Evolutionary conservation across 2,797 vertebrate species (phyloP).

Genomic region (Cuniculus paca): DNA sequence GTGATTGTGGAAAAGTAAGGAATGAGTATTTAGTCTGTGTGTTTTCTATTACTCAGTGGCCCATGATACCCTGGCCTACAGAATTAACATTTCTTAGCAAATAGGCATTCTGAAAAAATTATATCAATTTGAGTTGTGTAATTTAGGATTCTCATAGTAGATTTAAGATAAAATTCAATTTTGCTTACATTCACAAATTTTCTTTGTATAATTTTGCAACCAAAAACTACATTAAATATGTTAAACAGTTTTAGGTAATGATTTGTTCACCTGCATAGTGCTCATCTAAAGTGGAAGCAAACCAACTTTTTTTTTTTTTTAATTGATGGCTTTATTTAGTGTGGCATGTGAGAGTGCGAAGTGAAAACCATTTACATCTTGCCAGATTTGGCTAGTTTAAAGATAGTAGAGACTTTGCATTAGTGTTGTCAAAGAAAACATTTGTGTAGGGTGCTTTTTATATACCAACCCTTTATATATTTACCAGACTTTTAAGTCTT

Average conservation of each 20-base stretch:
- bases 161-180: conserved; percentile 60
- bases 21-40: conserved; percentile 78
- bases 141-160: conserved; percentile 64
- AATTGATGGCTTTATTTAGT: conserved; percentile 39
- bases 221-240: conserved; percentile 49
- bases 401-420: background rate
- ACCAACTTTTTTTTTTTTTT: conserved; percentile 77
- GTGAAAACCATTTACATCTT: conserved; percentile 46
- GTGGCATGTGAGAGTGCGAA: conserved; percentile 7
- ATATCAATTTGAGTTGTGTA: conserved; percentile 73
- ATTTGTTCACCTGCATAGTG: conserved; percentile 68
- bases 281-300: conserved; percentile 73
- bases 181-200: conserved; percentile 33
- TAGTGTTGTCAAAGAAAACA: conserved; percentile 40
- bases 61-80: conserved; percentile 72
- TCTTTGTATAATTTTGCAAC: conserved; percentile 55
- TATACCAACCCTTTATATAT: background rate
- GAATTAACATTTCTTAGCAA: conserved; percentile 83
- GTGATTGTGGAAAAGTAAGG: conserved; percentile 55
- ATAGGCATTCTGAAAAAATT: conserved; percentile 85
- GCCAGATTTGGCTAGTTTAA: background rate
- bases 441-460: conserved; percentile 57
- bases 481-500: background rate
- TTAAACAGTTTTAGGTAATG: conserved; percentile 52
- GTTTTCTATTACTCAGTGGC: conserved; percentile 78